phyloP scores from a whole-genome alignment of 1,140 invertebrate species.

The Mya arenaria region DNA sequence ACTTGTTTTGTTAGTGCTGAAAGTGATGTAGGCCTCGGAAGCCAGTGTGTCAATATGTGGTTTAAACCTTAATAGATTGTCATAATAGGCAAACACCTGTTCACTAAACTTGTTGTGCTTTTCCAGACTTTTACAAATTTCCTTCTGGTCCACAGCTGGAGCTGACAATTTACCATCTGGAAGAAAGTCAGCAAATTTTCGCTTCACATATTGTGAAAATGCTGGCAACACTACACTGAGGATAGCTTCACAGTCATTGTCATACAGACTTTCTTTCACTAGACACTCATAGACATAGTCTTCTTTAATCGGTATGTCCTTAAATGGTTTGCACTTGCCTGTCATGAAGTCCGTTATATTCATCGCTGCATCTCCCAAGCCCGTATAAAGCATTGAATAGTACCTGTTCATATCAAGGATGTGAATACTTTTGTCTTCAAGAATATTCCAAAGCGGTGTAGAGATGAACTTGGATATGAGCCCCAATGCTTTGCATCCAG shows the following conservation, averaged over 20 bases:
- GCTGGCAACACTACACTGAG: background rate
- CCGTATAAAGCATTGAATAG: background rate
- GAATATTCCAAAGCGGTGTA: slow-evolving; percentile 12
- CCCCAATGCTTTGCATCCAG: slow-evolving; percentile 23
- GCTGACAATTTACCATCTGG: background rate
- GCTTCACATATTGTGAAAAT: background rate
- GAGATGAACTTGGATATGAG: slow-evolving; percentile 3
- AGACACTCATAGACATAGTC: slow-evolving; percentile 31
- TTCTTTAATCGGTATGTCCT: slow-evolving; percentile 4
- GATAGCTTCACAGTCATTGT: background rate
- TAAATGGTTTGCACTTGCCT: slow-evolving; percentile 10
- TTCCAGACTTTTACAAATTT: background rate
- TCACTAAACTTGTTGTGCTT: slow-evolving; percentile 21
- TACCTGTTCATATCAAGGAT: slow-evolving; percentile 26
- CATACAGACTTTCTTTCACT: background rate
- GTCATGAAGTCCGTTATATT: background rate
- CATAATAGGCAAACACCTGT: slow-evolving; percentile 7
- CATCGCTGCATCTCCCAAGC: background rate
- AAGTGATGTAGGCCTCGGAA: slow-evolving; percentile 8
- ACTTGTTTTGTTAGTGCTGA: background rate
- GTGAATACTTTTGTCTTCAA: slow-evolving; percentile 27
- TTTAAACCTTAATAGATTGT: slow-evolving; percentile 15
- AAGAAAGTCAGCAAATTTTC: background rate
- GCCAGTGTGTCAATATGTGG: background rate
- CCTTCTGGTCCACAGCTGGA: background rate